phyloP scores from a whole-genome alignment of 2,113 vertebrate genomes.

The Agelaius phoeniceus region DNA sequence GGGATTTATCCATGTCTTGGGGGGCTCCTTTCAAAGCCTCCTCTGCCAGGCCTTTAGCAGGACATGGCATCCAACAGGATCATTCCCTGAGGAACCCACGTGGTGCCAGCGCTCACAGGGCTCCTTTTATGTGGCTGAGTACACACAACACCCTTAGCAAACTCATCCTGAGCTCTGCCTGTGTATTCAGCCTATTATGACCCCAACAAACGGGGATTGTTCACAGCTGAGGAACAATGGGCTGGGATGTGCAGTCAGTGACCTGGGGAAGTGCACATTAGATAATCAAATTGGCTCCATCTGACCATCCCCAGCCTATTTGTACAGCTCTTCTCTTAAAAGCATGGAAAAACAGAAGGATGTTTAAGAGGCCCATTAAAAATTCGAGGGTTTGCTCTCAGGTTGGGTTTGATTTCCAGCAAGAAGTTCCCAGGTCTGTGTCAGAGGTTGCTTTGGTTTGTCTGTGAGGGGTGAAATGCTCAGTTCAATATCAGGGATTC shows the following conservation, averaged over 20 bases:
- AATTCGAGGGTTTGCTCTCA: not conserved
- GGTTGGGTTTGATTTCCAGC: not conserved
- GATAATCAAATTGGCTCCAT: not conserved
- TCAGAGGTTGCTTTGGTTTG: not conserved
- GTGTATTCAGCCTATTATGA: not conserved
- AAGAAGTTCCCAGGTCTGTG: not conserved
- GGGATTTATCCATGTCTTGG: not conserved
- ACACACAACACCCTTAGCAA: slow-evolving; percentile 40
- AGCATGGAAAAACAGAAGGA: not conserved
- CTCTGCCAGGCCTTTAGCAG: not conserved
- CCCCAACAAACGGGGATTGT: not conserved
- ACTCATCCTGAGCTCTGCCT: not conserved
- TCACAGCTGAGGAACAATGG: not conserved
- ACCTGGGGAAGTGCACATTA: not conserved
- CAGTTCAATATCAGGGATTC: not conserved
- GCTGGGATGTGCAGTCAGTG: not conserved
- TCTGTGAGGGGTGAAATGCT: not conserved
- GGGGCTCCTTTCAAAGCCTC: not conserved
- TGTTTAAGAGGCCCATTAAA: not conserved
- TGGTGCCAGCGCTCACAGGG: not conserved
- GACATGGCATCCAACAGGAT: not conserved
- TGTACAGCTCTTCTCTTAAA: not conserved
- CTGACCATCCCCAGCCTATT: not conserved
- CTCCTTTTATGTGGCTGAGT: slow-evolving; percentile 2
- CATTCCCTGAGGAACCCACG: not conserved